Percentiles rank a stretch among this genome's conserved stretches.
These are phyloP conservation scores for Eulemur coronatus DNA, from an alignment of 2,797 vertebrate species.

Conservation along the genomic window DNA sequence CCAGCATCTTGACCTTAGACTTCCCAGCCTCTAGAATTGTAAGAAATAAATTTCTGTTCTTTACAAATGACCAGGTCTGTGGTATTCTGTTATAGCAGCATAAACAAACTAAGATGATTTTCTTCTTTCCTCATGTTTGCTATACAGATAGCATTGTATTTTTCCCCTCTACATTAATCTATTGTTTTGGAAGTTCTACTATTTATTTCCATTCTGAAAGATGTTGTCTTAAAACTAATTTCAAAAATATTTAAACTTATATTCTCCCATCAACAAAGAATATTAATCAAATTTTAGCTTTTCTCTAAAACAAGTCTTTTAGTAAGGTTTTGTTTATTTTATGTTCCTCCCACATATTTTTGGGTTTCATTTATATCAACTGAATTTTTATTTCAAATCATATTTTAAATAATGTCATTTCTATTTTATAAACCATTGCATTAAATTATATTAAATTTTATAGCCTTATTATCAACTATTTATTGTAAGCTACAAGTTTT, in stretches of 20 bases:
- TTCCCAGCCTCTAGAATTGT: not conserved
- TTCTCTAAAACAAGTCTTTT: not conserved
- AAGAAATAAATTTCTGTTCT: not conserved
- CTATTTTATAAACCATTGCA: not conserved
- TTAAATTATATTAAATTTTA: not conserved
- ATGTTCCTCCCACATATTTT: not conserved
- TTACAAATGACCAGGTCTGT: not conserved
- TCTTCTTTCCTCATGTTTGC: not conserved
- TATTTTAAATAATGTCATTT: not conserved
- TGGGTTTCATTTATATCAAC: not conserved
- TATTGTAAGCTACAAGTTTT: not conserved
- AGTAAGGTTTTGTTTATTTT: not conserved
- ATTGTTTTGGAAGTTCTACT: not conserved
- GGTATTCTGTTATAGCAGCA: not conserved
- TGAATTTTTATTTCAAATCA: conserved; percentile 22
- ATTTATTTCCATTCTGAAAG: not conserved
- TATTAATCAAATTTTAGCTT: not conserved
- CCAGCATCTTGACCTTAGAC: not conserved
- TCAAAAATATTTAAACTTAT: conserved; percentile 9
- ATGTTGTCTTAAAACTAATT: conserved; percentile 17
- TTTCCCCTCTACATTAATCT: not conserved
- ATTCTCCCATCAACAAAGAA: not conserved
- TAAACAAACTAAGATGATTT: not conserved
- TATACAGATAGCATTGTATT: not conserved
- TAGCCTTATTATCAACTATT: not conserved